Evolutionary conservation across 2,113 vertebrate species (phyloP), one percentile per base, ranked within the genome.

Genomic region (Engystomops pustulosus): DNA sequence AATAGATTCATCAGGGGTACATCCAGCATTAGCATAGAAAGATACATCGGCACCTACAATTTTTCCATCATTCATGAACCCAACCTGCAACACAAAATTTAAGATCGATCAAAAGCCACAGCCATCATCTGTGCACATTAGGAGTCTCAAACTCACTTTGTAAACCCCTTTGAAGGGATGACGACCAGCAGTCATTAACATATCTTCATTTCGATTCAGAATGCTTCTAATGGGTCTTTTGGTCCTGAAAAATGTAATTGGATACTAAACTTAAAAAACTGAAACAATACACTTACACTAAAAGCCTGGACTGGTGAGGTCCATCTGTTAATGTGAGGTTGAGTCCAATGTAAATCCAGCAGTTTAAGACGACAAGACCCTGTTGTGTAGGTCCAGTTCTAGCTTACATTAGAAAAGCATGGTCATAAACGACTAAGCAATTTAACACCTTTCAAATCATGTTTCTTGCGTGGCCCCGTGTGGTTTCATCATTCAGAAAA

Each of bases 21-120:
- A 95, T 25, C 97, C 96, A 69, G 91, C 94, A 8, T 97, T 96
- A 86, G 91, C 0, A 79, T 93, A 96, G 60, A 91, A 96, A 47
- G 92, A 87, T 0, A 93, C 1, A 84, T 97, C 95, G 10, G 94
- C 91, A 47, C 95, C 95, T 86, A 90, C 81, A 87, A 98, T 95
- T 25, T 86, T 89, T 15, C 96, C 95, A 4, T 93, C 93, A 9
- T 91, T 94, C 95, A 94, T 95, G 87, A 95, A 97, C 27, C 97
- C 97, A 86, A 96, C 93, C 96, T 98, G 88, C 47, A 86, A 87
- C n/a, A 25, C 17, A 23, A 65, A 8, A 45, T 11, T 12, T 45
- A 7, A 11, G 11, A 2, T 12, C 9, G 6, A 7, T 2, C 2
- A 45, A 2, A 45, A 45, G 44, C 44, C 44, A 12, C 44, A 45